Evolutionary conservation across 2,797 vertebrate genomes (phyloP).

Genomic region (Esox lucius): DNA sequence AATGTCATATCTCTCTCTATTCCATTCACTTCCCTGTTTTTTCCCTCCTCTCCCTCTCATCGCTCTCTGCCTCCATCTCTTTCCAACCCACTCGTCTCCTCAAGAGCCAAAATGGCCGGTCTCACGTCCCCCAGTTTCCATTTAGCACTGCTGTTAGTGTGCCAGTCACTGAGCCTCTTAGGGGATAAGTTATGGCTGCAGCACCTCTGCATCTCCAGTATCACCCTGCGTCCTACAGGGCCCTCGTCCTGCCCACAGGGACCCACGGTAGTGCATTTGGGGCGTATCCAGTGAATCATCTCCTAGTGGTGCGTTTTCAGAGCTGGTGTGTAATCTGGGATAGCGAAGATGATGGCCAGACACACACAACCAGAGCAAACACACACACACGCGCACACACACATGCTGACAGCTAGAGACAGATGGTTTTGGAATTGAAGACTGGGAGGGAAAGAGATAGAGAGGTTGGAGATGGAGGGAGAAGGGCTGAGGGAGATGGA

Average conservation of each 20-base stretch:
- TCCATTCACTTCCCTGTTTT: not conserved
- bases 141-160: slow-evolving; percentile 61
- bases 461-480: no score
- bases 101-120: slow-evolving; percentile 57
- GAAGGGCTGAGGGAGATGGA: no score
- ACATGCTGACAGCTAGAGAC: slow-evolving; percentile 74
- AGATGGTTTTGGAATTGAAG: slow-evolving; percentile 77
- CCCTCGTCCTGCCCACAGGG: no score
- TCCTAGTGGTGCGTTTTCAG: slow-evolving; percentile 73
- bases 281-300: slow-evolving; percentile 65
- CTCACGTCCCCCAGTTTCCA: slow-evolving; percentile 62
- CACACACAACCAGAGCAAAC: slow-evolving; percentile 35
- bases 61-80: slow-evolving; percentile 24
- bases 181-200: no score
- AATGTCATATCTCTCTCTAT: no score
- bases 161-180: slow-evolving; percentile 31
- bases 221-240: not conserved
- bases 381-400: slow-evolving; percentile 13
- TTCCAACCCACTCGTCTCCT: slow-evolving; percentile 45
- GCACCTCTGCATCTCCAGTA: no score
- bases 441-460: no score
- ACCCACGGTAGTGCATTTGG: not conserved
- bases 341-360: not conserved
- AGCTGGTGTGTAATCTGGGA: slow-evolving; percentile 73
- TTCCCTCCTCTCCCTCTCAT: not conserved